A percentile compares a stretch with the other conserved stretches of the same genome.
Conservation (phyloP, 2,888 invertebrate species). For the Dioctria linearis region DNA sequence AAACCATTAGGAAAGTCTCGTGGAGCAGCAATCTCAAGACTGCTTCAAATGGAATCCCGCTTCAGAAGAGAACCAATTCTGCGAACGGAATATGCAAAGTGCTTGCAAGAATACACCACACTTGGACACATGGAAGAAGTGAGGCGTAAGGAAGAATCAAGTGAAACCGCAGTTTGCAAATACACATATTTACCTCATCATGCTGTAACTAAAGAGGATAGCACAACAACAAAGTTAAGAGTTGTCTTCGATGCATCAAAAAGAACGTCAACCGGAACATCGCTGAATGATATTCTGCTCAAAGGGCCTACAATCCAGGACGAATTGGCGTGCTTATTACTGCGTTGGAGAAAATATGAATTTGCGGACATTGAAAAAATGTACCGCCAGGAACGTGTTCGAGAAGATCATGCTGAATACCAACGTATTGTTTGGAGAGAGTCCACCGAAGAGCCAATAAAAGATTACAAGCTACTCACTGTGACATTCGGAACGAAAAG, state of each 20-base stretch:
- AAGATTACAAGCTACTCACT: conserved; percentile 23
- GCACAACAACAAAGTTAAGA: conserved; percentile 48
- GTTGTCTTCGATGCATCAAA: conserved; percentile 48
- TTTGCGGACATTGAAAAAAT: conserved; percentile 51
- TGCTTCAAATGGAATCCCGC: background rate
- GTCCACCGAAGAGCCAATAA: conserved; percentile 6
- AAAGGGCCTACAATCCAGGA: too few relatives aligned
- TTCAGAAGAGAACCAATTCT: background rate
- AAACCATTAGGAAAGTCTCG: background rate
- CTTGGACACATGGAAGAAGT: background rate
- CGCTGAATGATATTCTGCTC: conserved; percentile 37
- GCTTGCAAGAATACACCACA: background rate
- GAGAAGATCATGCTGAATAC: background rate
- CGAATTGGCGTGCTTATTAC: too few relatives aligned
- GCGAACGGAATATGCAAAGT: background rate
- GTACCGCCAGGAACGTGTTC: conserved; percentile 46
- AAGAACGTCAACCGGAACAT: conserved; percentile 2
- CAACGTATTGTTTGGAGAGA: conserved; percentile 49
- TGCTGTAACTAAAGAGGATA: conserved; percentile 9
- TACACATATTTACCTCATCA: conserved; percentile 31
- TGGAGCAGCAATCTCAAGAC: background rate
- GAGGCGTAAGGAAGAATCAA: background rate
- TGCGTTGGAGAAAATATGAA: too few relatives aligned
- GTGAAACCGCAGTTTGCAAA: conserved; percentile 13
- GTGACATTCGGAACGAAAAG: conserved; percentile 27